Evolutionary conservation across 2,888 invertebrate genomes (phyloP).

Genomic region (Tachina fera): DNA sequence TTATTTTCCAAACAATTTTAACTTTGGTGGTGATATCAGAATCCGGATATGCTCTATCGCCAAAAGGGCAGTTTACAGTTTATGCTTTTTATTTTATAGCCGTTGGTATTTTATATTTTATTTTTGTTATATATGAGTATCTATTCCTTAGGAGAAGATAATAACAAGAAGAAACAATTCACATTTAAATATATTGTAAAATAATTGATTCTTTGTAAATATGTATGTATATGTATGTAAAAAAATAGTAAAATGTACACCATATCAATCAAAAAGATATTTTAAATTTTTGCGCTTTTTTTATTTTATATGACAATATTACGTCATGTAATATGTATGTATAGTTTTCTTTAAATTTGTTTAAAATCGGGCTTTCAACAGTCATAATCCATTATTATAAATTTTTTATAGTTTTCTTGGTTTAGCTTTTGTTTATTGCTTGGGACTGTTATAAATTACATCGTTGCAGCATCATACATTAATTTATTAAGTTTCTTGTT

Average conservation of each 20-base stretch:
- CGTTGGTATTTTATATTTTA: constrained; percentile 78
- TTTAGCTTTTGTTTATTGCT: too few relatives aligned
- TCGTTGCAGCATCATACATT: too few relatives aligned
- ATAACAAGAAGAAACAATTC: constrained; percentile 36
- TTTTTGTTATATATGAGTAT: constrained; percentile 77
- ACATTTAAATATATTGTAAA: constrained; percentile 11
- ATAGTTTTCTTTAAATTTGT: too few relatives aligned
- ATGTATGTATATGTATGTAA: not conserved
- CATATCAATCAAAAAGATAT: too few relatives aligned
- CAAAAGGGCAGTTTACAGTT: constrained; percentile 79
- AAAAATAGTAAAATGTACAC: not conserved
- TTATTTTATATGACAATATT: too few relatives aligned
- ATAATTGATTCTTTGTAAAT: constrained; percentile 6
- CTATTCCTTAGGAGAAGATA: constrained; percentile 64
- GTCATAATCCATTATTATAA: too few relatives aligned
- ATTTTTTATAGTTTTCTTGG: too few relatives aligned
- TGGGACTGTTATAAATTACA: too few relatives aligned
- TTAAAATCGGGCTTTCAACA: too few relatives aligned
- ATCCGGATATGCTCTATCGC: constrained; percentile 76
- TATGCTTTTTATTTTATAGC: constrained; percentile 81
- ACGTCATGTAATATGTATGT: too few relatives aligned
- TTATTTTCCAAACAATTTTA: constrained; percentile 90
- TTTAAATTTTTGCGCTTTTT: too few relatives aligned
- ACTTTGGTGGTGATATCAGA: constrained; percentile 84
- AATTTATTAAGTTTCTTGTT: too few relatives aligned